Evolutionary conservation across 2,113 vertebrate species (phyloP).

Genomic region (Pungitius pungitius): DNA sequence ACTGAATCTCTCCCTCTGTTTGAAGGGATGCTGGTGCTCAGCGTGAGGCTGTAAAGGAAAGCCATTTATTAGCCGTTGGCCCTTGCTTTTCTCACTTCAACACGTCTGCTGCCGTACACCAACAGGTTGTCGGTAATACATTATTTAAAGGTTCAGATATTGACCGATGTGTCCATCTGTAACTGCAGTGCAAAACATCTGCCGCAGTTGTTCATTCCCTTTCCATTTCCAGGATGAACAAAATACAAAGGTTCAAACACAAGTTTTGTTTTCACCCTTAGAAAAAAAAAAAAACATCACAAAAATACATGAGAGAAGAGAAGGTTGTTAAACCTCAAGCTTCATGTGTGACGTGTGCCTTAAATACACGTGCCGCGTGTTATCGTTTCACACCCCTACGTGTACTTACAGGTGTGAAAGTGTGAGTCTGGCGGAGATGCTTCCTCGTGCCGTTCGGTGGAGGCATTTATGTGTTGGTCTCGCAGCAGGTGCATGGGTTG

Average conservation of each 20-base stretch:
- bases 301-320: background rate
- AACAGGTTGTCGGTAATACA: background rate
- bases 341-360: background rate
- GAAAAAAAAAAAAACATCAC: background rate
- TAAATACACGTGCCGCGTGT: conserved; percentile 29
- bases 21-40: conserved; percentile 11
- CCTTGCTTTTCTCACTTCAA: background rate
- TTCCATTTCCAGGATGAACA: conserved; percentile 1
- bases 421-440: conserved; percentile 27
- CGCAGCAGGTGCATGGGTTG: conserved; percentile 34
- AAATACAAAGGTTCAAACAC: conserved; percentile 5
- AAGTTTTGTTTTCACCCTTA: background rate
- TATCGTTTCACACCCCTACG: conserved; percentile 1
- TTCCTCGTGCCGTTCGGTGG: conserved; percentile 49
- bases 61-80: background rate
- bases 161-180: background rate
- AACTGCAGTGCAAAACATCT: background rate
- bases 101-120: background rate
- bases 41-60: conserved; percentile 13
- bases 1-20: background rate
- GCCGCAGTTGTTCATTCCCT: background rate
- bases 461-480: conserved; percentile 35
- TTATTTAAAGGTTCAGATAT: background rate
- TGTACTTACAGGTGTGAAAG: conserved; percentile 16
- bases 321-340: conserved; percentile 7